Evolutionary conservation across 2,888 invertebrate genomes (phyloP), one percentile per base, ranked within the genome.

Genomic region (Temnothorax rugatulus): DNA sequence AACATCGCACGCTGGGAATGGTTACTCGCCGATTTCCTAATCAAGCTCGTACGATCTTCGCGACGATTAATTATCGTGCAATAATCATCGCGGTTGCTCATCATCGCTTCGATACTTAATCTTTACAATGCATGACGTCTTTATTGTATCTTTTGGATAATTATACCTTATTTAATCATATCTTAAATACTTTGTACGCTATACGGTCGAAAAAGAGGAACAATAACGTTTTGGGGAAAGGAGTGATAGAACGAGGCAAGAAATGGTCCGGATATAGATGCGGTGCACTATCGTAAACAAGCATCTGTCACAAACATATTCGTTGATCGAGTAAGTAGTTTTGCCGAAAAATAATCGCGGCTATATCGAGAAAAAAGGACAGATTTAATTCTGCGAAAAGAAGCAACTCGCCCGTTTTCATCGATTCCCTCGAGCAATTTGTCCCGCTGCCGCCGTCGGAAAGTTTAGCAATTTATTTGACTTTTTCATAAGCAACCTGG

Each of bases 391-490:
- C 54, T 29, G 11, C 47, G 68, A 52, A 54, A 38, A 71, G 47
- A 29, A 79, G 21, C 47, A 83, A 68, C 75, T 82, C 81, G 69
- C 34, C 59, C 66, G 86, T 83, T 84, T 82, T 83, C 82, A 61
- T 69, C 84, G 59, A 63, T 84, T 83, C 83, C 81, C 69, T 50
- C 61, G 77, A 74, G 52, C 84, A 83, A 83, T 74, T 87, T 86
- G 86, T 82, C 84, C 83, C 86, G 83, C 76, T 88, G 66, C 74
- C 77, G 73, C 29, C 29, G 29, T 76, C 90, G 89, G 88, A 87
- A 93, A 93, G 87, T 93, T 93, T 85, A 90, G 75, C 89, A 91
- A 93, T 93, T 93, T 93, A 93, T 93, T 92, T 92, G 89, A 87
- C 91, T 92, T 91, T 91, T 92, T 91, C 88, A 66, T 87, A 81